phyloP scores from a whole-genome alignment of 2,113 vertebrate species.

The Sinosuthora webbiana region DNA sequence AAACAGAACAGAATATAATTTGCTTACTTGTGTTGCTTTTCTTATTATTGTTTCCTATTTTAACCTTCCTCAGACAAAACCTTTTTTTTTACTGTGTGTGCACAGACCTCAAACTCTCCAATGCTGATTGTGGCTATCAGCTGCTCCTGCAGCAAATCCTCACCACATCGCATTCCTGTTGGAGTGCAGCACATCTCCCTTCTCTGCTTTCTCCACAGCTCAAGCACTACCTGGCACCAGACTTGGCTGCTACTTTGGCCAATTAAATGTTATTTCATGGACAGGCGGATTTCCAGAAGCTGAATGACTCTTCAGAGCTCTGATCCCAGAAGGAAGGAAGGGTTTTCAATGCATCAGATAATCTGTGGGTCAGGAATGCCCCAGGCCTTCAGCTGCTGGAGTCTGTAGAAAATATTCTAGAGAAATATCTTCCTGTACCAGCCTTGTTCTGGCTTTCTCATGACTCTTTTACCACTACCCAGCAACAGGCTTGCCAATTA shows the following conservation, averaged over 20 bases:
- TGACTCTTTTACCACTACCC: not conserved
- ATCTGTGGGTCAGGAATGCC: not conserved
- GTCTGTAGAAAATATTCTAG: not conserved
- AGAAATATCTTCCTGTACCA: not conserved
- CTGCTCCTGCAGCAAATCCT: not conserved
- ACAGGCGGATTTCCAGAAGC: not conserved
- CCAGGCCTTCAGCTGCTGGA: not conserved
- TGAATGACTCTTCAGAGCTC: not conserved
- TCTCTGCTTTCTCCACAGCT: not conserved
- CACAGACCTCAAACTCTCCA: not conserved
- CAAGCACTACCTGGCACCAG: not conserved
- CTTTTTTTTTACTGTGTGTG: not conserved
- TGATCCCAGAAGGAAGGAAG: not conserved
- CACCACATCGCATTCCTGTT: not conserved
- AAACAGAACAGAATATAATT: not conserved
- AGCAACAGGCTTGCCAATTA: not conserved
- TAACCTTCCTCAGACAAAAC: not conserved
- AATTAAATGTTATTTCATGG: not conserved
- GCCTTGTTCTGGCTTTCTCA: not conserved
- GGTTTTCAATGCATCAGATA: not conserved
- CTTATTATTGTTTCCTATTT: not conserved
- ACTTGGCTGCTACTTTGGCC: not conserved
- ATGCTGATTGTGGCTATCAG: not conserved
- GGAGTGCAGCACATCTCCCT: not conserved
- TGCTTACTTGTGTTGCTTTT: not conserved